A percentile compares a stretch with the other conserved stretches of the same genome.
Evolutionary conservation across 2,113 vertebrate species (phyloP).

Genomic region (Okapia johnstoni): DNA sequence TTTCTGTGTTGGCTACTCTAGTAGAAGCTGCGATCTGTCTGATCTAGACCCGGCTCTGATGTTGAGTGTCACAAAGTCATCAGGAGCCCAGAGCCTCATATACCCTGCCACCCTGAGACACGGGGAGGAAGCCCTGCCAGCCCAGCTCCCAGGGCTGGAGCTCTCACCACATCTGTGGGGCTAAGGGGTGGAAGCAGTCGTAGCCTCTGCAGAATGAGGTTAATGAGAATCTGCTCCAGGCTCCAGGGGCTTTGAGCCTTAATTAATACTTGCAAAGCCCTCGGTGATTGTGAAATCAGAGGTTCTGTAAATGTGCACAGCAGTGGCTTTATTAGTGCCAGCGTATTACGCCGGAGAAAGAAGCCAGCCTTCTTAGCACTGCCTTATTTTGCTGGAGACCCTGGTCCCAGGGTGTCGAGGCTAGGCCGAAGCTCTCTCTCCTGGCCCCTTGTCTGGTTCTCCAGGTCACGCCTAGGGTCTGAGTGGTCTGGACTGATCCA

Average conservation of each 20-base stretch:
- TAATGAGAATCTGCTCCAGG: conserved; percentile 57
- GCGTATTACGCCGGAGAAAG: neutral
- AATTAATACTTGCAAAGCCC: conserved; percentile 64
- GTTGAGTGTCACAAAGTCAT: neutral
- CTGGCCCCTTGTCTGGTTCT: neutral
- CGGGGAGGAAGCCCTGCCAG: neutral
- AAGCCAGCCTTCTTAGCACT: neutral
- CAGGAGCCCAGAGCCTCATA: neutral
- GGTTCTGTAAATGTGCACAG: conserved; percentile 2
- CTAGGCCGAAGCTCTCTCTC: neutral
- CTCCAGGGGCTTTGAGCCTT: conserved; percentile 56
- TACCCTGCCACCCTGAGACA: neutral
- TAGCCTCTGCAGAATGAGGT: conserved; percentile 49
- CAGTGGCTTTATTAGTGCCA: conserved; percentile 22
- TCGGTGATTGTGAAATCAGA: conserved; percentile 31
- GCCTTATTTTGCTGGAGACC: neutral
- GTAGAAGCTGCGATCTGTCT: neutral
- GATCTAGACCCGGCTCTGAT: neutral
- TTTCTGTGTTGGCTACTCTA: neutral
- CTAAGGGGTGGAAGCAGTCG: neutral
- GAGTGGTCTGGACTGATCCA: neutral
- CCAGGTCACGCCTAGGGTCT: neutral
- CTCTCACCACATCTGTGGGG: neutral
- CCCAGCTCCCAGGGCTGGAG: neutral
- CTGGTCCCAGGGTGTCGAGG: neutral